phyloP scores from a whole-genome alignment of 1,140 invertebrate genomes.

The Eupristina koningsbergeri region DNA sequence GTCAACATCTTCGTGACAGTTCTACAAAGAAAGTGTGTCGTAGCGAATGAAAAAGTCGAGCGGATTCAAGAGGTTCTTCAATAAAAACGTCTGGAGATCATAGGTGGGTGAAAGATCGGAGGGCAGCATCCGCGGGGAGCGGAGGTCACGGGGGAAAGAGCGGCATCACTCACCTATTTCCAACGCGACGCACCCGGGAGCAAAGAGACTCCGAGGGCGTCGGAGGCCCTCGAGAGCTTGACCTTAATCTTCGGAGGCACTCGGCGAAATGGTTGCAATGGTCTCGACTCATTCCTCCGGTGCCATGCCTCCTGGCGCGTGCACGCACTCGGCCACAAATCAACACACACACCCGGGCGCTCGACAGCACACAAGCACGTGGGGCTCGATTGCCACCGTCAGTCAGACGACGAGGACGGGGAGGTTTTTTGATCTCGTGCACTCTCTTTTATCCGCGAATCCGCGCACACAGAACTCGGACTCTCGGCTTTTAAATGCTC shows the following conservation, averaged over 20 bases:
- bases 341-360: background rate
- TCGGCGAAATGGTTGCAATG: no score
- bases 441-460: background rate
- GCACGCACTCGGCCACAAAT: background rate
- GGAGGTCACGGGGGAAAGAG: no score
- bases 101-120: no score
- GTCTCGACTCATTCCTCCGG: background rate
- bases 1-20: background rate
- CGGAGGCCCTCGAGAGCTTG: slow-evolving; percentile 2
- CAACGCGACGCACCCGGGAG: background rate
- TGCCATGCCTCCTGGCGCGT: background rate
- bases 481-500: no score
- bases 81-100: no score
- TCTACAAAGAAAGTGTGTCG: background rate
- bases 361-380: no score
- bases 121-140: no score
- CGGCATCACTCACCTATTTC: slow-evolving; percentile 28
- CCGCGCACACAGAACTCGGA: no score
- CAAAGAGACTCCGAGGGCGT: background rate
- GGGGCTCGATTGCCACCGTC: background rate
- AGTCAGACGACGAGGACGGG: background rate
- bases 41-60: background rate
- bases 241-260: slow-evolving; percentile 29
- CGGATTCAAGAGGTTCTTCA: background rate
- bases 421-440: background rate